A percentile compares a stretch with the other conserved stretches of the same genome.
Conservation (phyloP, 2,888 invertebrate genomes). For the Bombylius major region DNA sequence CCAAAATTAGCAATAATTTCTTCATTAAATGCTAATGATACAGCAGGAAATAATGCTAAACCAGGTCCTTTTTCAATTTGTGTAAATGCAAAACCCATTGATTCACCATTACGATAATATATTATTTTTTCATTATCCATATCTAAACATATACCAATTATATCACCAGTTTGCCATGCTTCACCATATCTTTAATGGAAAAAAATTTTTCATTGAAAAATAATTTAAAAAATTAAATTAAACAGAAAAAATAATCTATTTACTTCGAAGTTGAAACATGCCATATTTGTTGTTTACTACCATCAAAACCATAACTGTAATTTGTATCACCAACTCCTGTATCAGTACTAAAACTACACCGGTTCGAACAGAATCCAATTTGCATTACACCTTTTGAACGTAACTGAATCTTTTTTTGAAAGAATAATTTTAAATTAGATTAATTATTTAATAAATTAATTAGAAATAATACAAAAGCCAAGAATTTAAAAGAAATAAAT, state of each 20-base stretch:
- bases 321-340: conserved; percentile 67
- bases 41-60: conserved; percentile 66
- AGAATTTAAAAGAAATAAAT: too few species aligned
- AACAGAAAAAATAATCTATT: conserved; percentile 3
- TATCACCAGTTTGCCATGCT: conserved; percentile 70
- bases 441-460: too few species aligned
- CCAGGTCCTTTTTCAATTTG: conserved; percentile 59
- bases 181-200: conserved; percentile 49
- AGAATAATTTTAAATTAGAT: neutral
- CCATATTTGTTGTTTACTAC: conserved; percentile 36
- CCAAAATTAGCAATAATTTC: conserved; percentile 71
- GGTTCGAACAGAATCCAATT: conserved; percentile 66
- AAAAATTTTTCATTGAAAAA: too few species aligned
- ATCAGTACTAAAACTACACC: conserved; percentile 66
- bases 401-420: conserved; percentile 44
- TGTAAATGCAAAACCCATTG: conserved; percentile 60
- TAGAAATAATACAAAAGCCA: too few species aligned
- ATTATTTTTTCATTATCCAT: conserved; percentile 56
- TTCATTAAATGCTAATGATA: conserved; percentile 64
- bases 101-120: conserved; percentile 59
- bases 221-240: neutral
- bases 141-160: conserved; percentile 63
- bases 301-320: conserved; percentile 59
- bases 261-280: conserved; percentile 35
- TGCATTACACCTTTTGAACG: conserved; percentile 81